These are phyloP conservation scores for Atta cephalotes DNA, from an alignment of 1,140 invertebrate genomes.

Conservation along the genomic window DNA sequence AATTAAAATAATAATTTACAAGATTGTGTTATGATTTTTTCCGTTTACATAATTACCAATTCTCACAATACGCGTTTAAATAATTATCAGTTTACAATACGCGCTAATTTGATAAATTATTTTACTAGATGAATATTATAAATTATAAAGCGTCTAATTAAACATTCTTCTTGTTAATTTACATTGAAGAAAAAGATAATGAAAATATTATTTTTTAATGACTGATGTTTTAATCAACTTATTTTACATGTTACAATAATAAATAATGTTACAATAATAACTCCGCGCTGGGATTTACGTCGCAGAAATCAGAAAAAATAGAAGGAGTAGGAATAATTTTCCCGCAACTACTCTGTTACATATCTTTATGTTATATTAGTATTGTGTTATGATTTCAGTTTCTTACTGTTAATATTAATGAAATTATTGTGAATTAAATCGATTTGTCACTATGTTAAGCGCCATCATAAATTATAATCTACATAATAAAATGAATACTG, in stretches of 20 bases:
- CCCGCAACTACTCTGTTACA: too few species aligned
- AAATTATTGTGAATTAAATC: too few species aligned
- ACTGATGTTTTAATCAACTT: background rate
- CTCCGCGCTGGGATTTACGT: too few species aligned
- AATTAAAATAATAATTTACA: slow-evolving; percentile 5
- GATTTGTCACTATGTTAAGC: too few species aligned
- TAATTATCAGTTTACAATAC: slow-evolving; percentile 2
- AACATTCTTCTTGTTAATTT: background rate
- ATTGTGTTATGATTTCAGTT: too few species aligned
- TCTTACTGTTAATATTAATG: too few species aligned
- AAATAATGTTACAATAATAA: background rate
- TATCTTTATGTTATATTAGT: too few species aligned
- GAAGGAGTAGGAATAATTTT: too few species aligned
- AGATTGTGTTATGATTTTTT: background rate
- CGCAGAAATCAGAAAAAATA: too few species aligned
- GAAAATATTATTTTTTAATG: slow-evolving; percentile 6
- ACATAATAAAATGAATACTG: too few species aligned
- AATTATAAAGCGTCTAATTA: slow-evolving; percentile 1
- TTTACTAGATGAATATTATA: background rate
- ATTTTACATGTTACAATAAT: background rate
- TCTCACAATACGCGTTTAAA: background rate
- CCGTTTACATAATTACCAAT: background rate
- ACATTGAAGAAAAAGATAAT: background rate
- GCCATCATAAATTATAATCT: too few species aligned
- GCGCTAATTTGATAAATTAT: background rate